Base-by-base conservation (phyloP, 2,113 vertebrate species). In the Microcebus tavaratra region DNA sequence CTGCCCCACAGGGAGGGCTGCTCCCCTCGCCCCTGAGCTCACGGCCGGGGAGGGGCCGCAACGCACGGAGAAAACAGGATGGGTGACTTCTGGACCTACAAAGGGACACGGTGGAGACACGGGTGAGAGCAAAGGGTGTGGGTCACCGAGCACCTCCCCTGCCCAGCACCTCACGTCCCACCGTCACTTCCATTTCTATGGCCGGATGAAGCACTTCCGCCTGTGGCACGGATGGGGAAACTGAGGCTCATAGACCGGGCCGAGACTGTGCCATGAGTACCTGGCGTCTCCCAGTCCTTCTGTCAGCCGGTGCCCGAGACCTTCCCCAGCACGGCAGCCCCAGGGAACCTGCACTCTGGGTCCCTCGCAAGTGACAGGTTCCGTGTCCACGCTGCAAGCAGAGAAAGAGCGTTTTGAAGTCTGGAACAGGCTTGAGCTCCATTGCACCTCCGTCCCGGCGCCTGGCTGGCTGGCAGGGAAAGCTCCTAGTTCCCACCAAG, bases 61-160 rank as follows among this genome's bases (percentile, higher is more conserved):
- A 3, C n/a, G 27, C 4, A 31, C 31, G 15, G 29, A 34, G 45
- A 31, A 20, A 0, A 50, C 4, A 29, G 14, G 73, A 3, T 9
- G 45, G 39, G n/a, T 20, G 31, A 53, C 29, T 6, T 61, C n/a
- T 31, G 48, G 13, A 59, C n/a, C 48, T 50, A 13, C 21, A 31
- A 27, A 31, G 78, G 80, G 36, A 25, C 25, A 12, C 55, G 36
- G 61, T 27, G 12, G 8, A 55, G n/a, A 42, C 6, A 9, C 8
- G 14, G 10, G n/a, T 25, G 12, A 48, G 14, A 70, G 23, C 0
- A 0, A 3, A 45, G n/a, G 42, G 4, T 39, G 27, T 61, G 13
- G 50, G 17, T 34, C 36, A 1, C n/a, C 1, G 57, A 76, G 27
- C 31, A 15, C 27, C 42, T 18, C 9, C 45, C 36, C 20, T n/a